These are phyloP conservation scores for Drosophila nigrodunni DNA, from an alignment of 1,140 invertebrate genomes.

Conservation along the genomic window DNA sequence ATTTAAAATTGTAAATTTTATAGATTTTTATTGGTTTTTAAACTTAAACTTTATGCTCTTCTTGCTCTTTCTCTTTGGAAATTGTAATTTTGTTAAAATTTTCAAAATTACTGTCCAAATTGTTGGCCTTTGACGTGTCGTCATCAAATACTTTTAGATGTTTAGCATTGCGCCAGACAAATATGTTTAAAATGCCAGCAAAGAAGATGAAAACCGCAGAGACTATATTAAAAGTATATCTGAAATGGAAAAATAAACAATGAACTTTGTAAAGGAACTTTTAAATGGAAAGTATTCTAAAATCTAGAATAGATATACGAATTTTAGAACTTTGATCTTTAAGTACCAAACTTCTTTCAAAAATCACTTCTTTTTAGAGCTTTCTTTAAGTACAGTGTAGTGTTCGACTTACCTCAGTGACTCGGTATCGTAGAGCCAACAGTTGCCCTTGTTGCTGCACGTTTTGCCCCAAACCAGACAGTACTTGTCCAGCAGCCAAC, in stretches of 20 bases:
- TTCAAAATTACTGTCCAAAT: slow-evolving; percentile 1
- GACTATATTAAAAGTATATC: slow-evolving; percentile 87
- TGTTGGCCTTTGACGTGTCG: slow-evolving; percentile 85
- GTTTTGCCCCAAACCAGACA: slow-evolving; percentile 91
- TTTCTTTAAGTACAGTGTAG: too few species aligned
- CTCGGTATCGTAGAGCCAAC: slow-evolving; percentile 89
- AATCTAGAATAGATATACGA: too few species aligned
- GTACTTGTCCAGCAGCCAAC: slow-evolving; percentile 88
- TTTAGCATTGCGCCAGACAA: slow-evolving; percentile 88
- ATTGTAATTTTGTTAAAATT: slow-evolving; percentile 4
- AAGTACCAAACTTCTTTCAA: too few species aligned
- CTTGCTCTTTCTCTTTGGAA: background rate
- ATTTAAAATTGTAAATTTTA: too few species aligned
- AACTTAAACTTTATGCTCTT: background rate
- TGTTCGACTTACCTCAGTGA: slow-evolving; percentile 85
- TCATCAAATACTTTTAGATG: slow-evolving; percentile 89
- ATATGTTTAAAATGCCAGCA: slow-evolving; percentile 87
- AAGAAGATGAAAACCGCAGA: slow-evolving; percentile 87
- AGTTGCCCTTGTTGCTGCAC: slow-evolving; percentile 89
- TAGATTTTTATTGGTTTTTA: too few species aligned
- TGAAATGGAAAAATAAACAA: slow-evolving; percentile 11
- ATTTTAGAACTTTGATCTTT: too few species aligned
- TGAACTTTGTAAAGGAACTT: too few species aligned
- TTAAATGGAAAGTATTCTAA: too few species aligned
- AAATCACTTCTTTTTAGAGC: too few species aligned